These are phyloP conservation scores for Perca flavescens DNA, from an alignment of 2,113 vertebrate genomes.

Conservation along the genomic window DNA sequence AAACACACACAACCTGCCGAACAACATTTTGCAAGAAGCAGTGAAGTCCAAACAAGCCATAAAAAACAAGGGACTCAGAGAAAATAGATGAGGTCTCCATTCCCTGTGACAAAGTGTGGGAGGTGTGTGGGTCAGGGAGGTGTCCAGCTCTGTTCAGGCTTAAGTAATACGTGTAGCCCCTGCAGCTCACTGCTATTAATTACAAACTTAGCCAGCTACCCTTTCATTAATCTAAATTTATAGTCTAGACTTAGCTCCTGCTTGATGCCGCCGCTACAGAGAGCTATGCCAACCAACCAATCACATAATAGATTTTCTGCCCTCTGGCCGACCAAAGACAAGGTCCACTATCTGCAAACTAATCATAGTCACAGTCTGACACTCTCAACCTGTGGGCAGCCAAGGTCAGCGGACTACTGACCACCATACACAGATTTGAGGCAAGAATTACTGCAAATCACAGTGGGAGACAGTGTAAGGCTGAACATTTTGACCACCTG, in stretches of 20 bases:
- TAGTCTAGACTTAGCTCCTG: constrained; percentile 53
- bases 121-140: constrained; percentile 46
- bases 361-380: constrained; percentile 72
- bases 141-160: constrained; percentile 41
- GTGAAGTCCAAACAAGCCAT: constrained; percentile 62
- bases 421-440: constrained; percentile 25
- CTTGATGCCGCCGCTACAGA: constrained; percentile 49
- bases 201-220: constrained; percentile 68
- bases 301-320: constrained; percentile 75
- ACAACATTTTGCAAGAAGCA: constrained; percentile 49
- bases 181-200: constrained; percentile 73
- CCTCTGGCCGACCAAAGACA: constrained; percentile 68
- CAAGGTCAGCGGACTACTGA: constrained; percentile 67
- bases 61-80: constrained; percentile 62
- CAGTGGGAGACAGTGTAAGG: constrained; percentile 23
- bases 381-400: constrained; percentile 64
- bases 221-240: constrained; percentile 81
- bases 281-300: constrained; percentile 64
- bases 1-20: constrained; percentile 23
- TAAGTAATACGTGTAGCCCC: constrained; percentile 49
- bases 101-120: constrained; percentile 47
- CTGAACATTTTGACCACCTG: constrained; percentile 30
- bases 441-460: constrained; percentile 24
- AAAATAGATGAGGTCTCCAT: constrained; percentile 67
- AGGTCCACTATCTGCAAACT: constrained; percentile 73